Conservation (phyloP, 92 coral and sea anemone genomes). For the Siderastrea siderea region DNA sequence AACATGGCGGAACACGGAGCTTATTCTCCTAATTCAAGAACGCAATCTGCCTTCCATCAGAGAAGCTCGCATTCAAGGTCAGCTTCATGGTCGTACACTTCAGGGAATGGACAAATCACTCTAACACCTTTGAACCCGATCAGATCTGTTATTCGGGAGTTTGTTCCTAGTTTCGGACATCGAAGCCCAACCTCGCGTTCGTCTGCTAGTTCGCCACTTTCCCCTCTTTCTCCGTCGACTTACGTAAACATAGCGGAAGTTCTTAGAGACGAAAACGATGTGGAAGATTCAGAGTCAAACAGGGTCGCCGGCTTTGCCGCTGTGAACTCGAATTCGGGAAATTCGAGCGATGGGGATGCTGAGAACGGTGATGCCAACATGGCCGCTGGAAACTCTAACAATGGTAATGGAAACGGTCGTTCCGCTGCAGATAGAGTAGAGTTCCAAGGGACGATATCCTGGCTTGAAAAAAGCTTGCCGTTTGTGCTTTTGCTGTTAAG, state of each 20-base stretch:
- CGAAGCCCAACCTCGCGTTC: constrained; percentile 74
- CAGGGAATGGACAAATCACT: constrained; percentile 95
- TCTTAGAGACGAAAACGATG: constrained; percentile 73
- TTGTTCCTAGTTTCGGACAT: constrained; percentile 94
- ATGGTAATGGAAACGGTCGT: constrained; percentile 72
- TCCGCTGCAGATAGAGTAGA: constrained; percentile 91
- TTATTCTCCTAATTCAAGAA: constrained; percentile 34
- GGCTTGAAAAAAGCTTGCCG: constrained; percentile 96
- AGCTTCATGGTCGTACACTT: constrained; percentile 96
- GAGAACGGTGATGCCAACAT: constrained; percentile 63
- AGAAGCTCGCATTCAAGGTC: constrained; percentile 96
- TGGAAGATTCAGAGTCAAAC: constrained; percentile 62
- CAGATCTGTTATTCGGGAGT: constrained; percentile 97
- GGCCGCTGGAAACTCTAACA: constrained; percentile 52
- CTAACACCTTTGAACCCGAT: constrained; percentile 90
- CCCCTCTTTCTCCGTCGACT: constrained; percentile 88
- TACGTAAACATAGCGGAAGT: constrained; percentile 91
- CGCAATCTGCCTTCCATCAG: constrained; percentile 83
- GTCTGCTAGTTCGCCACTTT: constrained; percentile 73
- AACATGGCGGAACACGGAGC: constrained; percentile 74
- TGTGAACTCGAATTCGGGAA: constrained; percentile 78
- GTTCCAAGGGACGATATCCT: constrained; percentile 94
- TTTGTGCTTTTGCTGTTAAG: constrained; percentile 90
- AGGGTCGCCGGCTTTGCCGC: constrained; percentile 68
- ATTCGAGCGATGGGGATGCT: constrained; percentile 85